Evolutionary conservation across 2,113 vertebrate species (phyloP).

Genomic region (Dasypus novemcinctus): DNA sequence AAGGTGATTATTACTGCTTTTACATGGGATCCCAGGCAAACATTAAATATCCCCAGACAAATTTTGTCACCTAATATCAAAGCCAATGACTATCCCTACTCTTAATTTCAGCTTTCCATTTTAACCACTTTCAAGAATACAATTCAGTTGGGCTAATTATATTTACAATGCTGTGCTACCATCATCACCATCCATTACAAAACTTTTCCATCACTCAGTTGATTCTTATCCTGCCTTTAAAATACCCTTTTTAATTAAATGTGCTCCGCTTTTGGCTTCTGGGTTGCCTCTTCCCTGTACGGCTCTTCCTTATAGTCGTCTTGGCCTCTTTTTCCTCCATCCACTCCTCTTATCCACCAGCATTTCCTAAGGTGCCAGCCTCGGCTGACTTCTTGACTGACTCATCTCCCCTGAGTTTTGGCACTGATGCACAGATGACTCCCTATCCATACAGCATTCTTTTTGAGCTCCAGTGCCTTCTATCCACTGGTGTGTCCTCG

Average conservation of each 20-base stretch:
- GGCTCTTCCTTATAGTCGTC: neutral
- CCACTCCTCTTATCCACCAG: neutral
- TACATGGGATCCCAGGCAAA: neutral
- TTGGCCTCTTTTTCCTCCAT: neutral
- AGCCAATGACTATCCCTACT: neutral
- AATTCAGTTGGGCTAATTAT: too few relatives aligned
- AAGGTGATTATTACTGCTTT: neutral
- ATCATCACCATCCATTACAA: too few relatives aligned
- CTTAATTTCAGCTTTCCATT: neutral
- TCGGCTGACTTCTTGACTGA: neutral
- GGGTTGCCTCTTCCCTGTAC: neutral
- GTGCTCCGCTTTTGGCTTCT: neutral
- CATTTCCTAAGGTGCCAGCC: neutral
- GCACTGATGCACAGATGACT: neutral
- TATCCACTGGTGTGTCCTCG: neutral
- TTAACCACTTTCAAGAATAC: too few relatives aligned
- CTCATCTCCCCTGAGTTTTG: neutral
- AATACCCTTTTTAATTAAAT: neutral
- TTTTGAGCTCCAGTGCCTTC: neutral
- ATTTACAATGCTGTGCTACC: too few relatives aligned
- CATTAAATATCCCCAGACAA: neutral
- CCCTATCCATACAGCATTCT: neutral
- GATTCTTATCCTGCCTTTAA: neutral
- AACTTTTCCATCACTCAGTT: neutral
- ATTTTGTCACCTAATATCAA: neutral